Conservation (phyloP, 2,113 vertebrate genomes). For the Cygnus buccinator region DNA sequence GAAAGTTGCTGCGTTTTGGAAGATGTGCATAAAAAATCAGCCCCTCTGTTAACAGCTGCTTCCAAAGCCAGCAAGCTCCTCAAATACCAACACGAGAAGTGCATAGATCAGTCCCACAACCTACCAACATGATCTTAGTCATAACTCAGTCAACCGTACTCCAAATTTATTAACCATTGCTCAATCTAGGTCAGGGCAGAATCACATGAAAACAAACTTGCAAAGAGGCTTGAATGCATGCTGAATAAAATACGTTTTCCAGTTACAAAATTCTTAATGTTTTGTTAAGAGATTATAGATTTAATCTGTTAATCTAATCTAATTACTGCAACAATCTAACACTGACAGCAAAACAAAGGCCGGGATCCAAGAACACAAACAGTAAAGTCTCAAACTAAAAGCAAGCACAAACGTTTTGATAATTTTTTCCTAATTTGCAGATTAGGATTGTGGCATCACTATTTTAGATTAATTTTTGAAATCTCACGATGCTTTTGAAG, state of each 20-base stretch:
- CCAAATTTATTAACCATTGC: neutral
- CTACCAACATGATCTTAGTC: neutral
- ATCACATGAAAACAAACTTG: neutral
- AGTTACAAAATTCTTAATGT: neutral
- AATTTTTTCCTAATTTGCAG: neutral
- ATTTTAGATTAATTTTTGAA: neutral
- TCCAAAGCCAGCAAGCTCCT: neutral
- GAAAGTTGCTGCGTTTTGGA: neutral
- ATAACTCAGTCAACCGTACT: neutral
- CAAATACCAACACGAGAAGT: neutral
- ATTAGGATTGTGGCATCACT: neutral
- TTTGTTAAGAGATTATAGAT: neutral
- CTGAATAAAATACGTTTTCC: neutral
- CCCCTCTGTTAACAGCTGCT: neutral
- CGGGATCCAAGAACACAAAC: neutral
- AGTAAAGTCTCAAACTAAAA: neutral
- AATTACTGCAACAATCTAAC: neutral
- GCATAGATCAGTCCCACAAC: neutral
- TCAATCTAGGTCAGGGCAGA: neutral
- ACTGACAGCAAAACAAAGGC: neutral
- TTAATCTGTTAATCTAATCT: neutral
- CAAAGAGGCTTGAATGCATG: neutral
- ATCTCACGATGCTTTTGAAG: neutral
- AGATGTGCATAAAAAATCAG: neutral
- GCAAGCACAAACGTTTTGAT: neutral